Conservation (phyloP, 2,797 vertebrate species). For the Bufotes viridis region DNA sequence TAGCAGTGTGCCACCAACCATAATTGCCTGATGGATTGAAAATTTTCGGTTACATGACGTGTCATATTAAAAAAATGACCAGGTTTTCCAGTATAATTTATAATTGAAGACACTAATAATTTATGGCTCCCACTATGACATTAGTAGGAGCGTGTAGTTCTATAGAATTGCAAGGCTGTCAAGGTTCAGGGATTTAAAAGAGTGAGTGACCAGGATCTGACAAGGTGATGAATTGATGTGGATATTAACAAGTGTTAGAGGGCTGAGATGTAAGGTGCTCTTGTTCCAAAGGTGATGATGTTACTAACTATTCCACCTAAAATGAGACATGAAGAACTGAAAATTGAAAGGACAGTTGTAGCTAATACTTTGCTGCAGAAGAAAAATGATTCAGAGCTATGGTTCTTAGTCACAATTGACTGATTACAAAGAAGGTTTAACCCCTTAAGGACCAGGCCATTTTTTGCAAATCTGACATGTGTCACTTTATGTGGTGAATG, state of each 20-base stretch:
- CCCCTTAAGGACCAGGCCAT: no score
- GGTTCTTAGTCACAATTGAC: background rate
- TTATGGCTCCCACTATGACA: conserved; percentile 49
- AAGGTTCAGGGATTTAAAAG: conserved; percentile 56
- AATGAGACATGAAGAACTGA: conserved; percentile 43
- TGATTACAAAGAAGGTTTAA: background rate
- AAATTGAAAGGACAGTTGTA: conserved; percentile 37
- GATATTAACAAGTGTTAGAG: conserved; percentile 52
- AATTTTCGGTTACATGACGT: conserved; percentile 54
- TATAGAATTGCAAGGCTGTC: conserved; percentile 55
- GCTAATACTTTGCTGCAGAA: conserved; percentile 11
- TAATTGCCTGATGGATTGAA: conserved; percentile 56
- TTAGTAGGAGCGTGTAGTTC: conserved; percentile 59
- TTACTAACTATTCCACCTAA: conserved; percentile 41
- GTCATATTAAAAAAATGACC: conserved; percentile 51
- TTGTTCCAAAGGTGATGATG: conserved; percentile 49
- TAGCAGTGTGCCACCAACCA: conserved; percentile 30
- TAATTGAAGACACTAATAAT: conserved; percentile 57
- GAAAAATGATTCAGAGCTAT: conserved; percentile 12
- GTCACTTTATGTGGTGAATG: no score
- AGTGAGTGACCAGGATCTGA: conserved; percentile 58
- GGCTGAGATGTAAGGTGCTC: conserved; percentile 41
- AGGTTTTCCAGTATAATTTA: conserved; percentile 50
- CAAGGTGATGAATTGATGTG: conserved; percentile 52
- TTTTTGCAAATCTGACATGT: no score